Evolutionary conservation across 2,797 vertebrate genomes (phyloP).

Genomic region (Aselliscus stoliczkanus): DNA sequence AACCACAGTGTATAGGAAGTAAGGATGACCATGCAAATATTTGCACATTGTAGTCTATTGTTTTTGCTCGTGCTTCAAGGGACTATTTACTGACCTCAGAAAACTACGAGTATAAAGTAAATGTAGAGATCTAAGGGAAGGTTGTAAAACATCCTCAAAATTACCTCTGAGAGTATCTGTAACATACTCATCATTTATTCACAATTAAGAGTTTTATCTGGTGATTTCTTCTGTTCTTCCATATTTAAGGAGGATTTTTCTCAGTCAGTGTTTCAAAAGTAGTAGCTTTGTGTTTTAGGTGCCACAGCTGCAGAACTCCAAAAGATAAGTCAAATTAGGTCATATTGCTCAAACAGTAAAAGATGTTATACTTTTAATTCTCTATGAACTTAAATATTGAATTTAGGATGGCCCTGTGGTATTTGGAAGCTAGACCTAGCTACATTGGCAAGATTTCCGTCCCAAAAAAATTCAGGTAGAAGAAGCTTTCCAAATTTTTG

Average conservation of each 20-base stretch:
- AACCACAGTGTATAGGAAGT: constrained; percentile 29
- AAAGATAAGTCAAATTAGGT: constrained; percentile 39
- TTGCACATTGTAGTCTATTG: constrained; percentile 32
- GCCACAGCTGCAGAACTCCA: constrained; percentile 7
- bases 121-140: neutral
- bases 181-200: constrained; percentile 43
- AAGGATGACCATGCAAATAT: constrained; percentile 40
- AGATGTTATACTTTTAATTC: constrained; percentile 43
- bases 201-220: constrained; percentile 50
- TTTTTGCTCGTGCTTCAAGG: neutral
- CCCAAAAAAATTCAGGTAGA: constrained; percentile 3
- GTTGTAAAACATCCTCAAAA: constrained; percentile 31
- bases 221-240: neutral
- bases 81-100: neutral
- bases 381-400: neutral
- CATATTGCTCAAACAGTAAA: constrained; percentile 39
- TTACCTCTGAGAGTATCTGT: neutral
- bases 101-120: neutral
- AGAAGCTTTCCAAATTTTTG: constrained; percentile 27
- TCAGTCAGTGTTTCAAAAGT: constrained; percentile 58
- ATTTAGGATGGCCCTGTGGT: neutral
- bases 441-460: constrained; percentile 37
- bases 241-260: constrained; percentile 17
- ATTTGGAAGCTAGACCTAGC: constrained; percentile 30
- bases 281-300: neutral